Evolutionary conservation across 2,888 invertebrate genomes (phyloP).

Genomic region (Amphipyra tragopoginis): DNA sequence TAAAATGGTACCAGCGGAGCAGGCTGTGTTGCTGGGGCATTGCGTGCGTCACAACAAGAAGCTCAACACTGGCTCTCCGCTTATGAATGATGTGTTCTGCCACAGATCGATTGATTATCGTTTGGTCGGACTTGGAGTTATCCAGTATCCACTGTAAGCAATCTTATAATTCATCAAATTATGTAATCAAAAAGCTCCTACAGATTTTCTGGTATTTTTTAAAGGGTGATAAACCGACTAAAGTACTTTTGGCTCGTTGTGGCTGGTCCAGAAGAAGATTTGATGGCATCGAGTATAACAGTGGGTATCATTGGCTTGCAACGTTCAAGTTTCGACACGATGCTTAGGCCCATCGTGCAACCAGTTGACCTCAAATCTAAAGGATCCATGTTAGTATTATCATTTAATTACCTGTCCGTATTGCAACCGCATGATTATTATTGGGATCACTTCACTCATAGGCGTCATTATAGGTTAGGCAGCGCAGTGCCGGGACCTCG

Average conservation of each 20-base stretch:
- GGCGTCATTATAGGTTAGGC: no score
- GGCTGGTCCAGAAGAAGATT: slow-evolving; percentile 88
- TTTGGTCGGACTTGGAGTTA: slow-evolving; percentile 88
- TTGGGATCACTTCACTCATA: no score
- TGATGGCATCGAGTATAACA: slow-evolving; percentile 80
- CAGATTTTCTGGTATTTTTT: slow-evolving; percentile 16
- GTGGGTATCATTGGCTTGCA: slow-evolving; percentile 91
- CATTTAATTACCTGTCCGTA: no score
- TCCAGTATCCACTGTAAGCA: slow-evolving; percentile 75
- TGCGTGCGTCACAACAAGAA: slow-evolving; percentile 88
- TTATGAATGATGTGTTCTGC: slow-evolving; percentile 90
- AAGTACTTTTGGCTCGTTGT: slow-evolving; percentile 88
- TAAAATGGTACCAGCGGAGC: slow-evolving; percentile 76
- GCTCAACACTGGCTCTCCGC: slow-evolving; percentile 89
- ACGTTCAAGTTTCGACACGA: slow-evolving; percentile 88
- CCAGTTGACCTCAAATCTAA: slow-evolving; percentile 70
- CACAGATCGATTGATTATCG: slow-evolving; percentile 90
- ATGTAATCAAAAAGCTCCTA: no score
- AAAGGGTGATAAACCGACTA: slow-evolving; percentile 78
- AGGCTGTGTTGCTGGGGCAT: slow-evolving; percentile 87
- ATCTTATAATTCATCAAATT: slow-evolving; percentile 3
- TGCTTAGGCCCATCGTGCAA: slow-evolving; percentile 81
- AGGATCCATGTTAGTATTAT: slow-evolving; percentile 67
- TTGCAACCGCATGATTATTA: no score
- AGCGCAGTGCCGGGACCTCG: no score